These are phyloP conservation scores for Chelonia mydas DNA, from an alignment of 2,797 vertebrate species.

Conservation along the genomic window DNA sequence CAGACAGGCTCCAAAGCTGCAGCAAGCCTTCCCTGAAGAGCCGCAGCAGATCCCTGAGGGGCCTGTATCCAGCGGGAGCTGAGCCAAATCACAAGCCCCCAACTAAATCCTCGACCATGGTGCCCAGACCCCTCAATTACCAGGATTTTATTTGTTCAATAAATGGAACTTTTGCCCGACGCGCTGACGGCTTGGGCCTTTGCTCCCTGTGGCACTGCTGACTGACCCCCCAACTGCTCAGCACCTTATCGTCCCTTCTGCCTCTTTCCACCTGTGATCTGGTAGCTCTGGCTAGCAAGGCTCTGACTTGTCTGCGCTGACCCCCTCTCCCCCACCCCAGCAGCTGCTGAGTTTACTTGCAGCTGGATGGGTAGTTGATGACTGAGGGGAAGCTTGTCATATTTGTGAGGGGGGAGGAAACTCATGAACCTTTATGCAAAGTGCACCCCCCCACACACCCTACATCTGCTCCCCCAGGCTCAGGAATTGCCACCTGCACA, in stretches of 20 bases:
- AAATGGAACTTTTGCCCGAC: not conserved
- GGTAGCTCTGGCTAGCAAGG: not conserved
- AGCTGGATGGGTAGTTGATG: accelerated
- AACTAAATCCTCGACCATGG: not conserved
- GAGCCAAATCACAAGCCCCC: not conserved
- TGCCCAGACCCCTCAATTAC: not conserved
- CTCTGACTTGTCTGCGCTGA: not conserved
- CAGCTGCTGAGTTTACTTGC: not conserved
- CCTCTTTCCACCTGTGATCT: not conserved
- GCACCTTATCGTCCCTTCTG: too few species aligned
- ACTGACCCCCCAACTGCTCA: not conserved
- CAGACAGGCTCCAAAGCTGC: not conserved
- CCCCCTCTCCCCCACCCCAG: not conserved
- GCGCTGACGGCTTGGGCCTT: not conserved
- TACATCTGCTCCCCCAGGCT: not conserved
- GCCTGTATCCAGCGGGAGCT: not conserved
- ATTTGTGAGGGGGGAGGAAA: accelerated
- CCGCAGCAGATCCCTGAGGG: not conserved
- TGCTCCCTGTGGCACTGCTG: not conserved
- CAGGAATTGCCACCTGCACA: not conserved
- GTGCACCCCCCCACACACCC: not conserved
- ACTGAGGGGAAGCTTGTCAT: not conserved
- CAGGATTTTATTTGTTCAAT: not conserved
- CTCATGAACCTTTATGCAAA: not conserved
- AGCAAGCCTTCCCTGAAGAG: not conserved